Base-by-base conservation (phyloP, 2,888 invertebrate genomes). In the Nymphalis urticae region DNA sequence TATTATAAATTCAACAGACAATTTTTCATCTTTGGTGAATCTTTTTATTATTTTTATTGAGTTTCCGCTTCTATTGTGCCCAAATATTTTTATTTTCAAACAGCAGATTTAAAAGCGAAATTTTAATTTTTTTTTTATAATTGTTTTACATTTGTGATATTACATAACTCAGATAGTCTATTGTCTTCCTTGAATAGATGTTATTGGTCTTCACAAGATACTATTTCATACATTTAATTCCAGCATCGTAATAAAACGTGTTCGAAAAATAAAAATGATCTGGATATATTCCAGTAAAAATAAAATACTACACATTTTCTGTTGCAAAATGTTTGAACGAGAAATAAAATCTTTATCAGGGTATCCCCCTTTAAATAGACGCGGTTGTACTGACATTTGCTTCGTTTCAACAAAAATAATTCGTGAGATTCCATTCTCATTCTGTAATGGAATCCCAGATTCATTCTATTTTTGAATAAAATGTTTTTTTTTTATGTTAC, bases 261-360 rank as follows among this genome's bases (percentile, higher is more conserved):
- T n/a, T 56, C 36, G 17, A 4, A 56, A 56, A 21, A 32, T 17
- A 56, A 56, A 17, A 1, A 50, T 17, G 19, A 50, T 36, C 32
- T 56, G 56, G 56, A 56, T 16, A 32, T n/a, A 32, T 56, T 56
- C 56, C 56, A 56, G n/a, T 32, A 56, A 32, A 56, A 56, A 56
- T 32, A 36, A 32, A 32, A 56, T 32, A 17, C 9, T 24, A 27
- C 3, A 56, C 32, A 36, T 56, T 56, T 56, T 19, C 42, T 36
- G 77, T 77, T 84, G 79, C 76, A 77, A 79, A 81, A 76, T 80
- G 79, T 80, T 77, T 78, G 77, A 81, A 82, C 86, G 80, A 79
- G 59, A 69, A 80, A 78, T 79, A 79, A 84, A 88, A 86, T 87
- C 86, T 86, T 90, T 90, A 91, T 92, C 91, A 91, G 92, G 92